Base-by-base conservation (phyloP, 2,888 invertebrate species). In the Diarsia dahlii region DNA sequence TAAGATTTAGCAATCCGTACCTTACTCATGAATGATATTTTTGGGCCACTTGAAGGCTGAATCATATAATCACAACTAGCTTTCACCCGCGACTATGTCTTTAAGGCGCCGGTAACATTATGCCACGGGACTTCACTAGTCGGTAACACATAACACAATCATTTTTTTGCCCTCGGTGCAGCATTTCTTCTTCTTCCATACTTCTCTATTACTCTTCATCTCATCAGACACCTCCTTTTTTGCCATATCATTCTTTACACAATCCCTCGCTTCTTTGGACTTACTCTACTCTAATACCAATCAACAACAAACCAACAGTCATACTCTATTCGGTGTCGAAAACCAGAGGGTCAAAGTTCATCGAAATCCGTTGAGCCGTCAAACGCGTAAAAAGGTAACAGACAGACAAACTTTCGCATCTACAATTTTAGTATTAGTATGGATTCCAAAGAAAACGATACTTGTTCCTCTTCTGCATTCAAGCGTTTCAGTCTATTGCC, bases 1-100 rank as follows among this genome's bases (percentile, higher is more conserved):
- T 87, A 85, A 87, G 84, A 81, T 78, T 83, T 84, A 80, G 80
- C 78, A 79, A 86, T 82, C 71, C 65, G 58, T 70, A 67, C 69
- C 62, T 46, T 50, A 54, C 76, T 79, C 74, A 52, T 56, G 60
- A 56, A 66, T 64, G 1, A 71, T 83, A 85, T 83, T 71, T 79
- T 84, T n/a, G 81, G 39, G 39, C 39, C 68, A 78, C 82, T 85
- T 85, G 83, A 82, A 54, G 39, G 18, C 52, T 81, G 82, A 83
- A 71, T 81, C 82, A 45, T 58, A 81, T 58, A 65, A 56, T 34
- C 12, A 20, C 12, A 20, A 15, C 45, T 63, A 45, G 45, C 45
- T 63, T 45, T 13, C n/a, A n/a, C 3, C 39, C 13, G 8, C 45
- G 63, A n/a, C 8, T 63, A 12, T 2, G 8, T 3, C 63, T 5